Evolutionary conservation across 2,888 invertebrate genomes (phyloP), one percentile per base, ranked within the genome.

Genomic region (Leuctra nigra): DNA sequence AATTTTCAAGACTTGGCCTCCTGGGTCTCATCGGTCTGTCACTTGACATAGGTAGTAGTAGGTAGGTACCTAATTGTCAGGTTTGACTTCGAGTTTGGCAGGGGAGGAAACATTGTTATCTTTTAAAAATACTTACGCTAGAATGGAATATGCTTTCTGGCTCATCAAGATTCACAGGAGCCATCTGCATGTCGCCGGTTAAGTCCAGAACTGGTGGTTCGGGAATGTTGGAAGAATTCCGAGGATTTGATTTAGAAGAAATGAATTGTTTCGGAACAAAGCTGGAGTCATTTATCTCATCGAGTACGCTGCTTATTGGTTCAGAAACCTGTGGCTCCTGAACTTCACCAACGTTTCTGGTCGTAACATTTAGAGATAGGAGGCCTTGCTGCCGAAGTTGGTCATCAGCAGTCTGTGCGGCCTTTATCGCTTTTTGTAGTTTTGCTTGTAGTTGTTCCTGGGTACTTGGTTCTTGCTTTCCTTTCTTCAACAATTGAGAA

Each of bases 331-430:
- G 29, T 14, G 24, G 20, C 7, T 33, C 50, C 6, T 25, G 24
- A 3, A 22, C 7, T 11, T 29, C 56, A 6, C 57, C 56, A 35
- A 44, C 41, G 7, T 11, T 25, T 1, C 29, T 25, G 16, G 22
- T 16, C n/a, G 24, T 23, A 14, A 29, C 25, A 16, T 20, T 22
- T 41, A 54, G 50, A 11, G 24, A 24, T 20, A 57, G 44, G 1
- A 61, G 54, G 1, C 62, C 61, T 36, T 62, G 62, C 48, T 61
- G 59, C 14, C 60, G 52, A 18, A 62, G 56, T 54, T 59, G 57
- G 23, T 59, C 46, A 53, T 62, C 62, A 3, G 61, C 62, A 14
- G 59, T 57, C 41, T 62, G 60, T 18, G 62, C 62, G 16, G 62
- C 62, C 38, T 56, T 59, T 6, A 62, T 61, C 16, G 62, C 60